Base-by-base conservation (phyloP, 2,113 vertebrate genomes). In the Dascyllus trimaculatus region DNA sequence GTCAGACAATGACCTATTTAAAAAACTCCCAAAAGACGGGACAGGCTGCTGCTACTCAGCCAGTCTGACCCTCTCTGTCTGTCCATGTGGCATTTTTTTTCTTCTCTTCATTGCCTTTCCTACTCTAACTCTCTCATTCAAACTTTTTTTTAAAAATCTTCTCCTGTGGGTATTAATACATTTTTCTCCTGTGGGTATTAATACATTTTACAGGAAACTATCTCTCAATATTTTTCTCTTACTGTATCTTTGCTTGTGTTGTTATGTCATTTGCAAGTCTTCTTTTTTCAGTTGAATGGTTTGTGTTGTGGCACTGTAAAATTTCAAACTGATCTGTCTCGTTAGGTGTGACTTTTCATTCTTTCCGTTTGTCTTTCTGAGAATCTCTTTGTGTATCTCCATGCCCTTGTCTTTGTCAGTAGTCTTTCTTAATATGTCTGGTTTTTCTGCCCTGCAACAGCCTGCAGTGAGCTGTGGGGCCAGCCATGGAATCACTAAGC, bases 1-100 rank as follows among this genome's bases (percentile, higher is more conserved):
- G 89, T 88, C 92, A 93, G 86, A 93, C 89, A 91, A 78, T 91
- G 91, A 92, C 91, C 93, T 74, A 92, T 92, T 93, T 93, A 72
- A 70, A 88, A 82, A 64, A 51, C 73, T 88, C 80, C 81, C 79
- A 84, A 90, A 89, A 90, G 80, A 85, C 77, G 14, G 17, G 22
- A 43, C 75, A 84, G 80, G 18, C 85, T 71, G 87, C 78, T 66
- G 81, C 71, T 74, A 19, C 84, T 84, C 78, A 86, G 89, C 79
- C 84, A 61, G 78, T 80, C 89, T 88, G 85, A 81, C 78, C 75
- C 68, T 81, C 67, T 62, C 77, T 86, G 24, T 64, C 65, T 78
- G 51, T 66, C 61, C 29, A 63, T 21, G 38, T 83, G 57, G 49
- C 63, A 19, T 17, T 29, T 72, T 53, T 21, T 19, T 4, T 59